Evolutionary conservation across 2,113 vertebrate species (phyloP).

Genomic region (Kobus ellipsiprymnus): DNA sequence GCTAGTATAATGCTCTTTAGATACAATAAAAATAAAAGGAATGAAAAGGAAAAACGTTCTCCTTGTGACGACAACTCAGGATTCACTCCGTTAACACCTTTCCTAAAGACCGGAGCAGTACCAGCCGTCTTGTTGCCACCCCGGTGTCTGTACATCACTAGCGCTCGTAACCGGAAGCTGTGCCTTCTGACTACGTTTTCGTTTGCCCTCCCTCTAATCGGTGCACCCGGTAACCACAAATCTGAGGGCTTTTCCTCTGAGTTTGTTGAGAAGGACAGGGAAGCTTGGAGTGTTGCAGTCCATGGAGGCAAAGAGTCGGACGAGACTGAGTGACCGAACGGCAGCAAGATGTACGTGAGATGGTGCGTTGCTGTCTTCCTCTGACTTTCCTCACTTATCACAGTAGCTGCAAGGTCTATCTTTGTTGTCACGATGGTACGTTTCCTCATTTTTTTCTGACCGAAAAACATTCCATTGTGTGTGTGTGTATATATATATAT

Average conservation of each 20-base stretch:
- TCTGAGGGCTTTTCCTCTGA: neutral
- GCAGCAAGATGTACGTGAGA: rapidly evolving
- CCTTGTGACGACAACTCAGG: neutral
- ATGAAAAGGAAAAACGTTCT: neutral
- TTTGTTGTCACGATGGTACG: neutral
- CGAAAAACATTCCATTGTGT: neutral
- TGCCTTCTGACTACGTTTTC: neutral
- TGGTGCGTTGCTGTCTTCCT: rapidly evolving
- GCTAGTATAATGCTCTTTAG: neutral
- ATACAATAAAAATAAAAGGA: neutral
- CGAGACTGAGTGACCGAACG: rapidly evolving
- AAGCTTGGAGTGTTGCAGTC: rapidly evolving
- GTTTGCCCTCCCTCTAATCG: neutral
- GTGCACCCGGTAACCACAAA: neutral
- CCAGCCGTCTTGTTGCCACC: rapidly evolving
- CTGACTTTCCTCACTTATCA: neutral
- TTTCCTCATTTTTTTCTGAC: neutral
- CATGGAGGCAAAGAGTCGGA: neutral
- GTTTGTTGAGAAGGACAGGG: neutral
- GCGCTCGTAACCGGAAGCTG: rapidly evolving
- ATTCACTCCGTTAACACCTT: neutral
- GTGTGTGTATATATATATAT: too few species aligned
- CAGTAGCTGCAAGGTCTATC: neutral
- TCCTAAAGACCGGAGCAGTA: rapidly evolving
- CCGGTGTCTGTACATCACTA: rapidly evolving